A percentile compares a stretch with the other conserved stretches of the same genome.
Evolutionary conservation across 2,113 vertebrate genomes (phyloP).

Genomic region (Benitochromis conjunctus): DNA sequence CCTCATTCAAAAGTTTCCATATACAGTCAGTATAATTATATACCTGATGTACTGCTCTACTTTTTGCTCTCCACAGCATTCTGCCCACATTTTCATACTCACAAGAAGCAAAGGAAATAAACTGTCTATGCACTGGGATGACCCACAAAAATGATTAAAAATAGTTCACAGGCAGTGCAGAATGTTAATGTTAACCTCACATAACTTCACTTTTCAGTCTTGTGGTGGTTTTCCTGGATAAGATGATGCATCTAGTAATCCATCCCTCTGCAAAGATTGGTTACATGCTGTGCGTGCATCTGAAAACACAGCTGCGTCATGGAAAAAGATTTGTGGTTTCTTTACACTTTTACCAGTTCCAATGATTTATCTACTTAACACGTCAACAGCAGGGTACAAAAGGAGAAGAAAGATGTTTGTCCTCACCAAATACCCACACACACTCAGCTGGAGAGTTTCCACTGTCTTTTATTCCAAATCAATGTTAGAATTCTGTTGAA

Average conservation of each 20-base stretch:
- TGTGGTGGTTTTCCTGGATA: neutral
- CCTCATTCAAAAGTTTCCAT: constrained; percentile 17
- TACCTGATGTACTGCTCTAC: constrained; percentile 18
- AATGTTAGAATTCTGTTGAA: neutral
- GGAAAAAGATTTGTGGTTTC: constrained; percentile 14
- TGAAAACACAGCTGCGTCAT: neutral
- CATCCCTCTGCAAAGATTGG: neutral
- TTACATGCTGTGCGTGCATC: neutral
- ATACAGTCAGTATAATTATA: constrained; percentile 18
- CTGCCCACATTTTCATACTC: neutral
- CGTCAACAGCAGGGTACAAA: neutral
- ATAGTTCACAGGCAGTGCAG: neutral
- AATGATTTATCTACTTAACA: neutral
- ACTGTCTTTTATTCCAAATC: neutral
- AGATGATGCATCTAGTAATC: neutral
- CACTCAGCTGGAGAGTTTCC: neutral
- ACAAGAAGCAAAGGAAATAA: neutral
- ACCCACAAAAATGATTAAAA: neutral
- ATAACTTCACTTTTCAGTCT: neutral
- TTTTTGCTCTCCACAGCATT: constrained; percentile 17
- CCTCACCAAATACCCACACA: neutral
- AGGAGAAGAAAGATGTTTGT: neutral
- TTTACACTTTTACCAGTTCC: neutral
- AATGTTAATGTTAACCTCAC: neutral
- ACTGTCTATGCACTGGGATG: neutral